Evolutionary conservation across 92 coral and sea anemone species (phyloP), one percentile per base, ranked within the genome.

Genomic region (Palythoa heliodiscus): DNA sequence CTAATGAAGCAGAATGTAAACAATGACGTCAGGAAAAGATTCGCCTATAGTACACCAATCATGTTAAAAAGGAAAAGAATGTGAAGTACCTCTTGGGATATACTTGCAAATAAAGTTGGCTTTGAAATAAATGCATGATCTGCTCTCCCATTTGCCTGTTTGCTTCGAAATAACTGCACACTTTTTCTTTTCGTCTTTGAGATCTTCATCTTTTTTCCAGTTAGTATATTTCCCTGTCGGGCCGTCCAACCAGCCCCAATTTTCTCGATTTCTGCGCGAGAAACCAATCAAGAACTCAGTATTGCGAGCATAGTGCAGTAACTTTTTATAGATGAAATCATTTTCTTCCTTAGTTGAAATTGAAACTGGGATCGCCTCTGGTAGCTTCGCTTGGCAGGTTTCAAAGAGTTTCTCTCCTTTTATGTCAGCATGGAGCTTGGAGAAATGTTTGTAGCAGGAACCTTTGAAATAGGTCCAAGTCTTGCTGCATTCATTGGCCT

Each of bases 31-130:
- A 29, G 35, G 1, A 29, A 29, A 29, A 29, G 35, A 29, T 1
- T 29, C 35, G 35, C 35, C 35, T 29, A 0, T 29, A 29, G 35
- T 1, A 0, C 35, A 29, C 35, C 0, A 29, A 29, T 1, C 35
- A 29, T 29, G 35, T 29, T 29, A 29, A 29, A 29, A 29, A 29
- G 35, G 35, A 29, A 29, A 29, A 29, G 35, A 29, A 29, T 29
- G 1, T 29, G 35, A 29, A 29, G 35, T 74, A 74, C 78, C 78
- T 74, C 78, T 74, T 22, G 78, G 78, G 19, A 13, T 74, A 47
- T 74, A 74, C 78, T 48, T 74, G 78, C 78, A 74, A 20, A 74
- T 74, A 24, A 74, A 74, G 19, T 52, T 74, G 15, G 78, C 58
- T 48, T 20, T 22, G 48, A 20, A 10, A 12, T 52, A 16, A 17